Base-by-base conservation (phyloP, 1,140 invertebrate species). In the Trissolcus basalis region DNA sequence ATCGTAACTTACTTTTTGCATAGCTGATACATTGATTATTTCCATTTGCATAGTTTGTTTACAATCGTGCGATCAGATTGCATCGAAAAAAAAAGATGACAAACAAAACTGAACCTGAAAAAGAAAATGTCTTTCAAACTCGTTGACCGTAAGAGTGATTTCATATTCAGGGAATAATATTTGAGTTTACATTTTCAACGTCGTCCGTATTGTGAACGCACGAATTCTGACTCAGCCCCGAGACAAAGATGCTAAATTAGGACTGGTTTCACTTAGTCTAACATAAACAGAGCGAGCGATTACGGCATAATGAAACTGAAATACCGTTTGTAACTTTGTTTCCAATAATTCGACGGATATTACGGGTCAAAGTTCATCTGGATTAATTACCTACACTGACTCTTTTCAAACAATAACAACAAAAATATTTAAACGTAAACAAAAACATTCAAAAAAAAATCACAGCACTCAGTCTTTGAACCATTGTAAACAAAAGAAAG, bases 221-320 rank as follows among this genome's bases (percentile, higher is more conserved):
- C 43, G 51, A 35, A 61, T 63, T 70, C 58, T 70, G 67, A 70
- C 50, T 70, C 67, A 70, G 36, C 41, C 39, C n/a, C 43, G 27
- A 61, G 51, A 70, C 58, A 70, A 70, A 70, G 67, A 61, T 70
- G 58, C 67, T 70, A 70, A 70, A 70, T 56, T 70, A 70, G 67
- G 67, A 70, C 48, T 63, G 50, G 67, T 70, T 70, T 70, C 67
- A 56, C 43, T 70, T 50, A 50, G 56, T 55, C 58, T 48, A 70
- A 56, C 36, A 39, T 70, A 61, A 70, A 70, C 67, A 61, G 41
- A 49, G 15, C 50, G 19, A 47, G 43, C 10, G 58, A 70, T 70
- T 70, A 63, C 58, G 14, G 13, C 51, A 63, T 50, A 61, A 54
- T 54, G 50, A 35, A 60, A 41, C 15, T 44, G 4, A 47, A 69